A percentile compares a stretch with the other conserved stretches of the same genome.
Evolutionary conservation across 2,113 vertebrate genomes (phyloP).

Genomic region (Fukomys damarensis): DNA sequence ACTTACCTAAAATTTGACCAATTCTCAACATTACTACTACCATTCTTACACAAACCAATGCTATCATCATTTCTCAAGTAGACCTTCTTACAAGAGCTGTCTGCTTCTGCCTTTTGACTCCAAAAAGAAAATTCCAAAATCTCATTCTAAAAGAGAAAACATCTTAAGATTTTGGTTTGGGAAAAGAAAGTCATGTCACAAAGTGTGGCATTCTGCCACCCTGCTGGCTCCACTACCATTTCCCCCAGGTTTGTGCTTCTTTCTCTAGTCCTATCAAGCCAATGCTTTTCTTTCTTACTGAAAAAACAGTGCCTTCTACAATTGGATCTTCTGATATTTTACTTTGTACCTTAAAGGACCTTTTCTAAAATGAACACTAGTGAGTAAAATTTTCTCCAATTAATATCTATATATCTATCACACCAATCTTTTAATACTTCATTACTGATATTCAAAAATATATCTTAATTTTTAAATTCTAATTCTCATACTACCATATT

Average conservation of each 20-base stretch:
- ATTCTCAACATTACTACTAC: not conserved
- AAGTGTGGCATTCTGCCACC: not conserved
- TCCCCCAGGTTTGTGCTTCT: not conserved
- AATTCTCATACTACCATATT: not conserved
- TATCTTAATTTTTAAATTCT: not conserved
- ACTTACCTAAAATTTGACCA: not conserved
- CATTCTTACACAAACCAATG: not conserved
- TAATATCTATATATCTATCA: not conserved
- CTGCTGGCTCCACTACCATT: not conserved
- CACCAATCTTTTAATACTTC: not conserved
- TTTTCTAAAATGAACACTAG: not conserved
- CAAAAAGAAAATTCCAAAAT: not conserved
- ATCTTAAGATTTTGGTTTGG: not conserved
- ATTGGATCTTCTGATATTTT: not conserved
- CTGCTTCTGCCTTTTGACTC: not conserved
- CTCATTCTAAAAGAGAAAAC: not conserved
- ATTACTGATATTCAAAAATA: conserved; percentile 20
- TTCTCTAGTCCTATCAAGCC: not conserved
- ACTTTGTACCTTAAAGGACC: not conserved
- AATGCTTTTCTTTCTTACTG: not conserved
- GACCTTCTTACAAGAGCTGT: not conserved
- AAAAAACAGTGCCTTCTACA: conserved; percentile 14
- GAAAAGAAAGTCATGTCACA: not conserved
- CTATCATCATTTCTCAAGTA: not conserved
- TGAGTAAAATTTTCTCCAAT: conserved; percentile 17